Base-by-base conservation (phyloP, 2,888 invertebrate species). In the Nomada lathburiana region DNA sequence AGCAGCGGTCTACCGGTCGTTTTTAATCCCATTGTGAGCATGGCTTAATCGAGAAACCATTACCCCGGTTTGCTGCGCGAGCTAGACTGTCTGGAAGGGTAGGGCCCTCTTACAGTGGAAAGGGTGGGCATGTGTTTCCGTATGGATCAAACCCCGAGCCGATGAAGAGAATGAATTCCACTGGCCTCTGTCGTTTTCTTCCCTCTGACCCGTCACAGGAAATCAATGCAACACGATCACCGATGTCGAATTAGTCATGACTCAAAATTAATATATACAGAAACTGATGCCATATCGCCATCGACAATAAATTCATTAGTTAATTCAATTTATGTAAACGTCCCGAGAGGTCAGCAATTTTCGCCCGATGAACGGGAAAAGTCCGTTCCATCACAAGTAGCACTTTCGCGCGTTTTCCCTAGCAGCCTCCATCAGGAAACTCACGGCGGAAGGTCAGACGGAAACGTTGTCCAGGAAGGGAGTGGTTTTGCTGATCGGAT, bases 21-120 rank as follows among this genome's bases (percentile, higher is more conserved):
- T 93, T 93, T 92, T 92, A 92, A 92, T 92, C 91, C 92, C 91
- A 93, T 92, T 93, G 93, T 93, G 93, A 93, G 89, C 91, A 90
- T 85, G 92, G 89, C 91, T 93, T 93, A 93, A 93, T 93, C 92
- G 92, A 91, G 92, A 92, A 92, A 86, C 92, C 92, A 92, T 92
- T 92, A 92, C 88, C 88, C 87, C 83, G 89, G 89, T 89, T 89
- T 91, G 92, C 91, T 90, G 90, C 86, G 86, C 89, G 90, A 89
- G 88, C 91, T 89, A 86, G 89, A 91, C 90, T 89, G 88, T 89
- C 88, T 87, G 87, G 86, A 89, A 86, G 87, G 89, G 89, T 88
- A 84, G 88, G 86, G 76, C 82, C 76, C 88, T 88, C 89, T 89
- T 89, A 85, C 83, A 75, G 80, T 85, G 85, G 71, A 85, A 80